Evolutionary conservation across 2,113 vertebrate genomes (phyloP).

Genomic region (Cyanoderma ruficeps): DNA sequence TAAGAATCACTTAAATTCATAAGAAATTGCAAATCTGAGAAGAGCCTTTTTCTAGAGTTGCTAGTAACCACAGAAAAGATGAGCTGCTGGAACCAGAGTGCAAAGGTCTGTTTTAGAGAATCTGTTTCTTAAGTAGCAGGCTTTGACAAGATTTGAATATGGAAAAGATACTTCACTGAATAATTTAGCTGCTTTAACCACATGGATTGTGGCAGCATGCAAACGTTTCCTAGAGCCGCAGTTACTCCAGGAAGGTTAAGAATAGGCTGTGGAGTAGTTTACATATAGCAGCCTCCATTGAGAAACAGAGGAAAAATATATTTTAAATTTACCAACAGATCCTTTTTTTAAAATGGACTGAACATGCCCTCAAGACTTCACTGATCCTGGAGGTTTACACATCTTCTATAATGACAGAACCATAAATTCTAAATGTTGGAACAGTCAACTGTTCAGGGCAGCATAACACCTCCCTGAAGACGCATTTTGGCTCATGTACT

Average conservation of each 20-base stretch:
- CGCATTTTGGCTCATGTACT: neutral
- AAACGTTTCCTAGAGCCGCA: neutral
- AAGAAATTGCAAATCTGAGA: neutral
- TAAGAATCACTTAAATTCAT: neutral
- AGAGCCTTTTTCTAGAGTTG: neutral
- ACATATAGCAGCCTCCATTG: neutral
- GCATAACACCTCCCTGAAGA: neutral
- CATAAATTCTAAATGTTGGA: neutral
- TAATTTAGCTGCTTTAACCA: neutral
- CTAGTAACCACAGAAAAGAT: neutral
- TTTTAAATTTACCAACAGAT: neutral
- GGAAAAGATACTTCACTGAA: neutral
- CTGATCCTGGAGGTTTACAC: neutral
- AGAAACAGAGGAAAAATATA: neutral
- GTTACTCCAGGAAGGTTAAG: neutral
- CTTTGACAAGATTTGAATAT: neutral
- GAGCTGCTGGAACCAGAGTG: neutral
- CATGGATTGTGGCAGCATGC: neutral
- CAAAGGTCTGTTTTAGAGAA: neutral
- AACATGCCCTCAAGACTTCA: neutral
- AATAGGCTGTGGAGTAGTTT: neutral
- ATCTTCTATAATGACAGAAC: neutral
- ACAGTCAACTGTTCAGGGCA: neutral
- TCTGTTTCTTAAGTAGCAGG: neutral
- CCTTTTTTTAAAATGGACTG: neutral